Evolutionary conservation across 1,140 invertebrate genomes (phyloP), one percentile per base, ranked within the genome.

Genomic region (Mycetomoellerius zeteki): DNA sequence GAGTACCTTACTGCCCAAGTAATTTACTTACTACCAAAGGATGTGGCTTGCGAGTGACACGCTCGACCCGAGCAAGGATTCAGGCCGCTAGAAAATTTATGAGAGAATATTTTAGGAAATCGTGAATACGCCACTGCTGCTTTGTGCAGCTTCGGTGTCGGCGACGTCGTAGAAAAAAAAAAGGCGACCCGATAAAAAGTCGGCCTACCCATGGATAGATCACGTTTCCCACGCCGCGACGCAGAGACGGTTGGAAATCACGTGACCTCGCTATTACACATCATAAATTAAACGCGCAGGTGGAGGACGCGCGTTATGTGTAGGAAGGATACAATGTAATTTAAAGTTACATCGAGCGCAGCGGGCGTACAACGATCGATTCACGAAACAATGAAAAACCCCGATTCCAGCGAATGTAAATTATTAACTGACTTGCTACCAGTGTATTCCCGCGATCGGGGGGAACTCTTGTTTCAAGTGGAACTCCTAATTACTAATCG

Each of bases 21-120:
- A 88, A 88, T 88, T 88, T 85, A 88, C 86, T 88, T 85, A 85
- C 82, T 56, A 19, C 82, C 82, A 88, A 88, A 88, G 82, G 86
- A 88, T 62, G 81, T 30, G 30, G 69, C 30, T 19, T 10, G 78
- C 60, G 52, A 65, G 37, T 58, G 71, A 75, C 56, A 62, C 24
- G 54, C 80, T 54, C 47, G 60, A 71, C 47, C 50, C 21, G 64
- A 27, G 72, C 52, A 58, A 87, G 80, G 71, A 87, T 84, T 85
- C 71, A 60, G 37, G 80, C 60, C 58, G 58, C n/a, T 84, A 67
- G 62, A 87, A 84, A 84, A 87, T 87, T 85, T 65, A 84, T 75
- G 80, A 87, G 65, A 65, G 52, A 37, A 85, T 64, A 87, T 76
- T 85, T 85, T 60, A 85, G 27, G 62, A 75, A 75, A 87, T 60